Conservation (phyloP, 2,888 invertebrate genomes). For the Erebia aethiops region DNA sequence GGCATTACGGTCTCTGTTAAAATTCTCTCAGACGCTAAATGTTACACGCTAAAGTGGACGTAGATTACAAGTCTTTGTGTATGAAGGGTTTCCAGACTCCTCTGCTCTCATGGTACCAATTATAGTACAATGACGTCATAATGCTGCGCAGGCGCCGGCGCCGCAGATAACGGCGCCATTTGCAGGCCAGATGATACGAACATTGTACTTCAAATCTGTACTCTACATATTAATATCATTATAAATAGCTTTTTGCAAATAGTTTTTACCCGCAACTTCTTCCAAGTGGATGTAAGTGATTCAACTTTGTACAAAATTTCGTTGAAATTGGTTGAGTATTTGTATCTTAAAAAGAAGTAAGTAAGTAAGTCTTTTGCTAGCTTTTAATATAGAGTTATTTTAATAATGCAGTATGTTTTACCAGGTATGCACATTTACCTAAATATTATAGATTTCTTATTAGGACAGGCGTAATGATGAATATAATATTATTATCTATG, state of each 20-base stretch:
- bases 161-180: conserved; percentile 65
- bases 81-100: conserved; percentile 32
- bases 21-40: conserved; percentile 17
- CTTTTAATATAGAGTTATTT: too few species aligned
- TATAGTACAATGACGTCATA: conserved; percentile 62
- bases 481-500: too few species aligned
- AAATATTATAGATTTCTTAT: too few species aligned
- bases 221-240: conserved; percentile 16
- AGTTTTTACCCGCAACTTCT: neutral
- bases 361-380: too few species aligned
- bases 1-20: conserved; percentile 7
- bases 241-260: neutral
- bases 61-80: conserved; percentile 32
- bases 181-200: conserved; percentile 72
- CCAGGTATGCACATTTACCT: too few species aligned
- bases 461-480: too few species aligned
- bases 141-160: conserved; percentile 62
- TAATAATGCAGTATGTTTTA: too few species aligned
- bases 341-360: neutral
- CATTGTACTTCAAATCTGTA: conserved; percentile 34
- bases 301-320: too few species aligned
- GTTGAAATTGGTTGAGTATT: neutral
- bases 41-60: conserved; percentile 33
- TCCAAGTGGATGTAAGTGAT: neutral
- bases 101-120: conserved; percentile 44